phyloP scores from a whole-genome alignment of 2,113 vertebrate genomes.

The Eublepharis macularius region DNA sequence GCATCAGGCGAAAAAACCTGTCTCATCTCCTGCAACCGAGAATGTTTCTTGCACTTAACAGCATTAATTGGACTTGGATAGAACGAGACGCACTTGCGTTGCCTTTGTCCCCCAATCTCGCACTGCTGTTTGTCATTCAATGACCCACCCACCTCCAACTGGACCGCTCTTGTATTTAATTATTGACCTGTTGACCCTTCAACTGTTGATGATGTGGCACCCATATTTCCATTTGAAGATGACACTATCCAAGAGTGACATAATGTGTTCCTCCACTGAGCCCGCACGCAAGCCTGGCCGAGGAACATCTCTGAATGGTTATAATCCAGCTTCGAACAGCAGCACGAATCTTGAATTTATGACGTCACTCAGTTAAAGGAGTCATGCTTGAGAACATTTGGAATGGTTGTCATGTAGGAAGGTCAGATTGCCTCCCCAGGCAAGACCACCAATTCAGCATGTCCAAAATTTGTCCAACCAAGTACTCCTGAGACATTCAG shows the following conservation, averaged over 20 bases:
- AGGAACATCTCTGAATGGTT: neutral
- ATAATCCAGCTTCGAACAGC: rapidly evolving
- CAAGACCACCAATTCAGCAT: neutral
- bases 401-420: neutral
- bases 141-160: slow-evolving; percentile 43
- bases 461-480: neutral
- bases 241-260: slow-evolving; percentile 28
- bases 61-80: slow-evolving; percentile 58
- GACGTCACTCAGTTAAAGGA: rapidly evolving
- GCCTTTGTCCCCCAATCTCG: slow-evolving; percentile 44
- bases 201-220: slow-evolving; percentile 43
- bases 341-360: neutral
- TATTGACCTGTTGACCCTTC: slow-evolving; percentile 46
- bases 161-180: slow-evolving; percentile 55
- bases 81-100: slow-evolving; percentile 33
- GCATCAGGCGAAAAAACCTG: slow-evolving; percentile 6
- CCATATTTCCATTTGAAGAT: slow-evolving; percentile 38
- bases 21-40: neutral
- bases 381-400: rapidly evolving
- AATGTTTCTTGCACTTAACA: slow-evolving; percentile 41
- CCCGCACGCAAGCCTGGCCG: rapidly evolving
- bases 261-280: slow-evolving; percentile 36
- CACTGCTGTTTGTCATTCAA: slow-evolving; percentile 60
- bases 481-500: no score
- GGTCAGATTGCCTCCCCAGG: neutral